Conservation (phyloP, 2,113 vertebrate species). For the Ictalurus punctatus region DNA sequence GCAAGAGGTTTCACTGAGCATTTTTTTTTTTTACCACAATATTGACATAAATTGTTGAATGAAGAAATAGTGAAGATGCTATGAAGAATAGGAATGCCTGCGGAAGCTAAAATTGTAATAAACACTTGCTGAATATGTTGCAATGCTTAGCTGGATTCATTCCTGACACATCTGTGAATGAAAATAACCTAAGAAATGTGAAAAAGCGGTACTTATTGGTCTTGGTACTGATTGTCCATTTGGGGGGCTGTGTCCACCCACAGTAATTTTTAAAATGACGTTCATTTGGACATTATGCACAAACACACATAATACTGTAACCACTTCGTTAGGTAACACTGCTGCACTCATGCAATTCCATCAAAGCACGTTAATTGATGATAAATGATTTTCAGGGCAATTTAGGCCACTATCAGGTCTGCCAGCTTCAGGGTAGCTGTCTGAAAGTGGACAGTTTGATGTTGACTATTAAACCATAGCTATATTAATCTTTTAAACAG, state of each 20-base stretch:
- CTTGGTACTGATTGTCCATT: too few relatives aligned
- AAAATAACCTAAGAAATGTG: conserved; percentile 1
- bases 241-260: not conserved
- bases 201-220: not conserved
- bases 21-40: conserved; percentile 12
- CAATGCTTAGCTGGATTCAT: not conserved
- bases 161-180: not conserved
- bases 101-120: not conserved
- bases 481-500: conserved; percentile 7
- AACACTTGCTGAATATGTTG: conserved; percentile 1
- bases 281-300: not conserved
- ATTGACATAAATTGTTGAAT: not conserved
- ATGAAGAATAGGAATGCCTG: not conserved
- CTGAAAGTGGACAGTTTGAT: conserved; percentile 19
- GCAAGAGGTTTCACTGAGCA: conserved; percentile 63
- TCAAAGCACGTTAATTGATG: conserved; percentile 7
- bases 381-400: conserved; percentile 19
- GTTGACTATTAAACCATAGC: conserved; percentile 29
- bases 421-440: conserved; percentile 20
- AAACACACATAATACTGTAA: not conserved
- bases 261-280: not conserved
- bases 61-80: not conserved
- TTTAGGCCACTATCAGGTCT: conserved; percentile 34
- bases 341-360: not conserved
- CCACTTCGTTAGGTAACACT: conserved; percentile 17